Percentiles rank a stretch among this genome's conserved stretches.
Evolutionary conservation across 2,113 vertebrate genomes (phyloP).

Genomic region (Oreotrochilus melanogaster): DNA sequence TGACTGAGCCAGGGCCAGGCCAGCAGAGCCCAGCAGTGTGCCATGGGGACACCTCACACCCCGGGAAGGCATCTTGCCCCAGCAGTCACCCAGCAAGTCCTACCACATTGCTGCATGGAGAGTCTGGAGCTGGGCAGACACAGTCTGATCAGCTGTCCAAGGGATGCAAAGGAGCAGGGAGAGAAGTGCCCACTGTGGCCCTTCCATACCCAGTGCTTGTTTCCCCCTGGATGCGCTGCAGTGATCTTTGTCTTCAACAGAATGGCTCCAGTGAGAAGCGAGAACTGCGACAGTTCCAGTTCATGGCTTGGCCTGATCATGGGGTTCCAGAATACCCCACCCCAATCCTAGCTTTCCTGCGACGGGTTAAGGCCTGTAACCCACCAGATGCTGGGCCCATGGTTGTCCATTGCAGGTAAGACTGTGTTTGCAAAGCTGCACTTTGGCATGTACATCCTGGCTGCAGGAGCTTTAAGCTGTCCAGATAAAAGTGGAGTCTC

Average conservation of each 20-base stretch:
- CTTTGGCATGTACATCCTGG: neutral
- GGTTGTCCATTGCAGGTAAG: constrained; percentile 97
- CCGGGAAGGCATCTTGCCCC: neutral
- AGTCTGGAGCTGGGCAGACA: neutral
- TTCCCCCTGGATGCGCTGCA: fast-evolving
- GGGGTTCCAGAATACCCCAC: constrained; percentile 96
- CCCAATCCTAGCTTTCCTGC: constrained; percentile 91
- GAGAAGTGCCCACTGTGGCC: neutral
- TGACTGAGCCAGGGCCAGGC: neutral
- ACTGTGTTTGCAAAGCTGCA: neutral
- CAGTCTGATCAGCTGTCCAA: neutral
- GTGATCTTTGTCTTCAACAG: constrained; percentile 72
- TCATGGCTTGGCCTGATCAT: constrained; percentile 97
- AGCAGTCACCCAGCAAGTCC: neutral
- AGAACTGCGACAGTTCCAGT: constrained; percentile 96
- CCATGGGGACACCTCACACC: neutral
- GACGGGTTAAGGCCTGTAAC: constrained; percentile 92
- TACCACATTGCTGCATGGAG: neutral
- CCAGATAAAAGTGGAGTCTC: neutral
- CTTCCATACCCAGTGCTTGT: neutral
- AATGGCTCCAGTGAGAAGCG: constrained; percentile 94
- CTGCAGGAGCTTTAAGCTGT: neutral
- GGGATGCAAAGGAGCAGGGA: neutral
- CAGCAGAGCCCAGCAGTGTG: neutral
- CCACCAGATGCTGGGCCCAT: constrained; percentile 92